Evolutionary conservation across 2,113 vertebrate species (phyloP).

Genomic region (Chaenocephalus aceratus): DNA sequence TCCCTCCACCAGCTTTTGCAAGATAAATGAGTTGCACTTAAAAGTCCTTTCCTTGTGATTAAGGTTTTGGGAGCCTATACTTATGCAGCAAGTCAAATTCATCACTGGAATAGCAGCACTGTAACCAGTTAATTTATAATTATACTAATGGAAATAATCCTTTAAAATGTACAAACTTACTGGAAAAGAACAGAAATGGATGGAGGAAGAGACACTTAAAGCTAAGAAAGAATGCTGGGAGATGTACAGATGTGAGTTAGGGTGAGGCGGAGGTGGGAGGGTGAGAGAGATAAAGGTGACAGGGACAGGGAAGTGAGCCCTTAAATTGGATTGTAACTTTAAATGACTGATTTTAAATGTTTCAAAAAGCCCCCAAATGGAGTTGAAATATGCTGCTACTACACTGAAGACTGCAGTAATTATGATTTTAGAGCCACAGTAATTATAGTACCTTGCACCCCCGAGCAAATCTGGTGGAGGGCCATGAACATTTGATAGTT

Average conservation of each 20-base stretch:
- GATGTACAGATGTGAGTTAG: neutral
- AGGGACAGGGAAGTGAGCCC: slow-evolving; percentile 9
- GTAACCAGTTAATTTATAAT: neutral
- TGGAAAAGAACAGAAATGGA: neutral
- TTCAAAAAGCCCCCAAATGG: slow-evolving; percentile 28
- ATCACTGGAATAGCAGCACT: neutral
- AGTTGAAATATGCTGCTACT: slow-evolving; percentile 43
- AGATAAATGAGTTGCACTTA: slow-evolving; percentile 38
- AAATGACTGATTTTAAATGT: slow-evolving; percentile 43
- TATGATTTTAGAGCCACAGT: slow-evolving; percentile 30
- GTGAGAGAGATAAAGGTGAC: slow-evolving; percentile 6
- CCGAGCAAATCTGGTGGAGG: neutral
- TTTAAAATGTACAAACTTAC: slow-evolving; percentile 61
- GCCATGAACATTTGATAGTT: too few species aligned
- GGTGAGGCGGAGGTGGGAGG: neutral
- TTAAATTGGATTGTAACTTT: slow-evolving; percentile 41
- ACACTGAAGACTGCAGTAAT: slow-evolving; percentile 40
- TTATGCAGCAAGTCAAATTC: slow-evolving; percentile 37
- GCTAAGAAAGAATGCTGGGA: neutral
- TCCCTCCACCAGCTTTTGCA: neutral
- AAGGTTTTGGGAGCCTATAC: slow-evolving; percentile 35
- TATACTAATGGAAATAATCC: neutral
- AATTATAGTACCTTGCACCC: slow-evolving; percentile 36
- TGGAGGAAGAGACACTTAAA: neutral
- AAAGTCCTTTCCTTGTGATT: slow-evolving; percentile 52